Percentiles rank a stretch among this genome's conserved stretches.
phyloP scores from a whole-genome alignment of 2,113 vertebrate species.

The Cephalopterus ornatus region DNA sequence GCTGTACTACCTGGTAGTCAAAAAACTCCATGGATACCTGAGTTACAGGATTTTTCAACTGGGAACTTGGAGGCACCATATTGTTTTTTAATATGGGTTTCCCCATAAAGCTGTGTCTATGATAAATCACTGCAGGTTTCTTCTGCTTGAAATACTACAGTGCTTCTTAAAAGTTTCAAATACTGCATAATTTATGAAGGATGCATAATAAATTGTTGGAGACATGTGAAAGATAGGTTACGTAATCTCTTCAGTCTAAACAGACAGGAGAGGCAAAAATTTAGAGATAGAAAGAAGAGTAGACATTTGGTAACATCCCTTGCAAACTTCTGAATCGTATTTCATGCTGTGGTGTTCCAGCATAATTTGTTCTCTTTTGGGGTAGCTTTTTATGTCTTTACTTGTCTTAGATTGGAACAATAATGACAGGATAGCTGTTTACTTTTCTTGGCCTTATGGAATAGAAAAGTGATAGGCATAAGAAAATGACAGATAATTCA shows the following conservation, averaged over 20 bases:
- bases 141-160: not conserved
- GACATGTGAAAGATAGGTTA: not conserved
- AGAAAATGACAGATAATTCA: not conserved
- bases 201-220: not conserved
- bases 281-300: not conserved
- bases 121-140: not conserved
- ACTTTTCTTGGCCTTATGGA: not conserved
- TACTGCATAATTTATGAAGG: not conserved
- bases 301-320: not conserved
- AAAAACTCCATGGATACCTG: not conserved
- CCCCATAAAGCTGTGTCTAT: not conserved
- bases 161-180: not conserved
- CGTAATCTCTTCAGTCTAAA: not conserved
- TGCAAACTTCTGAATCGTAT: not conserved
- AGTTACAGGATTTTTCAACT: not conserved
- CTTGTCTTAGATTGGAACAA: not conserved
- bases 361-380: not conserved
- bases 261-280: not conserved
- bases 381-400: not conserved
- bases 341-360: not conserved
- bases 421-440: not conserved
- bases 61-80: not conserved
- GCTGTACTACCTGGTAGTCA: not conserved
- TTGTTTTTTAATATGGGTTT: not conserved
- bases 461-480: not conserved